phyloP scores from a whole-genome alignment of 30 jellyfish, hydroid and myxozoan genomes.

The Turritopsis dohrnii region DNA sequence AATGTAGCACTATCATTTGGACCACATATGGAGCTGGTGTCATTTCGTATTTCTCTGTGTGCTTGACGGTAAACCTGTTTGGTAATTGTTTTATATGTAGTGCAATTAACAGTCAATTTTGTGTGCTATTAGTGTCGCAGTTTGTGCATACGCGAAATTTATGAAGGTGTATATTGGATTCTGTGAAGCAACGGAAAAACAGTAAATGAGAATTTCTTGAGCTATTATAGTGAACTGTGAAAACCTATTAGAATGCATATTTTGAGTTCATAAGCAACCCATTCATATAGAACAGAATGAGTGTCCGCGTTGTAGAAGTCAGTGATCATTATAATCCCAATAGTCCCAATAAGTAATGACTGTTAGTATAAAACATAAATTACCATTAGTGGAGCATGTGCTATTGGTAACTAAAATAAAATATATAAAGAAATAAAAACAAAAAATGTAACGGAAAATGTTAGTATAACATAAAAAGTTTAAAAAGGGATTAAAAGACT shows the following conservation, averaged over 20 bases:
- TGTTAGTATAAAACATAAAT: slow-evolving; percentile 9
- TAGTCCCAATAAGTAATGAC: not conserved
- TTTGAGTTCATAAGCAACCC: not conserved
- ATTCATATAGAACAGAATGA: not conserved
- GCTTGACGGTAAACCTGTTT: not conserved
- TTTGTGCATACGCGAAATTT: not conserved
- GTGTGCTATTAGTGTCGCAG: not conserved
- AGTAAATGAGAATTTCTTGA: not conserved
- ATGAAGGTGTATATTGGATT: not conserved
- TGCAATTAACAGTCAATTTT: not conserved
- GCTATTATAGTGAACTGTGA: not conserved
- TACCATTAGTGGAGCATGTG: slow-evolving; percentile 35
- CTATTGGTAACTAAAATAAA: slow-evolving; percentile 37
- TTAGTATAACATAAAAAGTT: slow-evolving; percentile 1
- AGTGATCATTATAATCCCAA: not conserved
- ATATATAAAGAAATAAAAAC: slow-evolving; percentile 16
- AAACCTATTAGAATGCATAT: not conserved
- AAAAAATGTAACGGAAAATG: slow-evolving; percentile 1
- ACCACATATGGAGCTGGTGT: not conserved
- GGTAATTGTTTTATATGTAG: not conserved
- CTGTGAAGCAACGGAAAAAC: not conserved
- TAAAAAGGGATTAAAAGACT: not conserved
- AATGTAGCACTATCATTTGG: not conserved
- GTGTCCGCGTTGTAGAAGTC: not conserved
- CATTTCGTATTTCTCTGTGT: not conserved